phyloP scores from a whole-genome alignment of 2,113 vertebrate genomes.

The Coptodon bakossiorum region DNA sequence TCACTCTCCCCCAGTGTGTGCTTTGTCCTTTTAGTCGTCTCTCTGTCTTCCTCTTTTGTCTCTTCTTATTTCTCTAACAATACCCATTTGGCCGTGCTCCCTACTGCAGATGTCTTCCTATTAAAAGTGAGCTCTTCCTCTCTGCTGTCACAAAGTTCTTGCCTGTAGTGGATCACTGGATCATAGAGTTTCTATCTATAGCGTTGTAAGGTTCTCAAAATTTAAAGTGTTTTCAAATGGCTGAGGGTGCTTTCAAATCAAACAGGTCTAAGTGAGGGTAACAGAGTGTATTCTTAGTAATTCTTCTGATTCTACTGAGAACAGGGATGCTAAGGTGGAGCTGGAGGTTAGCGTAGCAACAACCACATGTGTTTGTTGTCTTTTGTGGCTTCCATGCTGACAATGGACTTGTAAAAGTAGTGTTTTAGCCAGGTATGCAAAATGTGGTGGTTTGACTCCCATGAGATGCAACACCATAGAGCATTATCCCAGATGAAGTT shows the following conservation, averaged over 20 bases:
- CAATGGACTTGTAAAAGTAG: not conserved
- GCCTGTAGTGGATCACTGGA: rapidly evolving
- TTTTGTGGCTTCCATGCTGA: not conserved
- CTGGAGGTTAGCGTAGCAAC: not conserved
- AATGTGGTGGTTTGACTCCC: not conserved
- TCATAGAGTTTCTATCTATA: not conserved
- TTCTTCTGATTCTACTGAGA: not conserved
- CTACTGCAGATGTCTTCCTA: not conserved
- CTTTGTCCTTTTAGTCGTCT: not conserved
- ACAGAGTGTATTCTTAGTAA: not conserved
- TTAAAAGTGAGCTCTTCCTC: not conserved
- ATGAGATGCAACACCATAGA: not conserved
- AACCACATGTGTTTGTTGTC: not conserved
- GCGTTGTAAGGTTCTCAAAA: not conserved
- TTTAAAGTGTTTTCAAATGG: rapidly evolving
- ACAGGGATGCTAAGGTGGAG: not conserved
- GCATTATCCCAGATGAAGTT: not conserved
- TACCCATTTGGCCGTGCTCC: not conserved
- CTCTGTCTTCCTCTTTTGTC: not conserved
- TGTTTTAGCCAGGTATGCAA: not conserved
- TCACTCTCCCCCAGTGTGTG: not conserved
- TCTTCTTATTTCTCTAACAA: not conserved
- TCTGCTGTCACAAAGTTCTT: not conserved
- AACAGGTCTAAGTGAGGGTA: not conserved
- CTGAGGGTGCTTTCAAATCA: not conserved